phyloP scores from a whole-genome alignment of 2,797 vertebrate species.

The Acipenser transmontanus region DNA sequence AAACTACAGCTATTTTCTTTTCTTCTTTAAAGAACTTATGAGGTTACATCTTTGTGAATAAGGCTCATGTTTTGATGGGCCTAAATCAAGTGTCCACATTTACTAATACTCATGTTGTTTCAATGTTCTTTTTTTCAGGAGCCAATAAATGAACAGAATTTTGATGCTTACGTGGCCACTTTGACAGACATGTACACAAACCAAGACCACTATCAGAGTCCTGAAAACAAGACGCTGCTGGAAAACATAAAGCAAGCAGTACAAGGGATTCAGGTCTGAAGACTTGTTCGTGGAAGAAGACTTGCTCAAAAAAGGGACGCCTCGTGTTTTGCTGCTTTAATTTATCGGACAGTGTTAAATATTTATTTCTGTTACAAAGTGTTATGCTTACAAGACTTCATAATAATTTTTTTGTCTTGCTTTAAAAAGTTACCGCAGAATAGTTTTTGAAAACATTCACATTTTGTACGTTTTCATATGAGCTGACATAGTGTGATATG shows the following conservation, averaged over 20 bases:
- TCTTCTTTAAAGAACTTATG: too few species aligned
- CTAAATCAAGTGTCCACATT: conserved; percentile 12
- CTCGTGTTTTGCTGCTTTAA: conserved; percentile 81
- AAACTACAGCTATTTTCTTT: too few species aligned
- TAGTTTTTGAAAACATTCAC: conserved; percentile 95
- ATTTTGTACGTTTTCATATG: conserved; percentile 99
- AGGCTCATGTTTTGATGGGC: too few species aligned
- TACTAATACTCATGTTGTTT: too few species aligned
- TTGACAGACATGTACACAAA: conserved; percentile 97
- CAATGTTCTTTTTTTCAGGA: conserved; percentile 63
- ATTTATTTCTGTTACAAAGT: conserved; percentile 81
- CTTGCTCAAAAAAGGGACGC: conserved; percentile 60
- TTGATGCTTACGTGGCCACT: conserved; percentile 97
- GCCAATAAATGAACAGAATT: conserved; percentile 97
- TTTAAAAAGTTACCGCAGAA: conserved; percentile 79
- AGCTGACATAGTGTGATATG: conserved; percentile 88
- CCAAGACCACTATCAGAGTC: conserved; percentile 97
- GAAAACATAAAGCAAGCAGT: conserved; percentile 99
- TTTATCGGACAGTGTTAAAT: conserved; percentile 84
- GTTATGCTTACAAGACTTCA: conserved; percentile 80
- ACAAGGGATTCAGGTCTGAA: conserved; percentile 93
- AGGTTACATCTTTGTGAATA: too few species aligned
- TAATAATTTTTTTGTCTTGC: conserved; percentile 78
- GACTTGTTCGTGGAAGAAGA: conserved; percentile 18
- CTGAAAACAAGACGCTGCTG: conserved; percentile 96